These are phyloP conservation scores for Nebria salina DNA, from an alignment of 2,888 invertebrate genomes.

Conservation along the genomic window DNA sequence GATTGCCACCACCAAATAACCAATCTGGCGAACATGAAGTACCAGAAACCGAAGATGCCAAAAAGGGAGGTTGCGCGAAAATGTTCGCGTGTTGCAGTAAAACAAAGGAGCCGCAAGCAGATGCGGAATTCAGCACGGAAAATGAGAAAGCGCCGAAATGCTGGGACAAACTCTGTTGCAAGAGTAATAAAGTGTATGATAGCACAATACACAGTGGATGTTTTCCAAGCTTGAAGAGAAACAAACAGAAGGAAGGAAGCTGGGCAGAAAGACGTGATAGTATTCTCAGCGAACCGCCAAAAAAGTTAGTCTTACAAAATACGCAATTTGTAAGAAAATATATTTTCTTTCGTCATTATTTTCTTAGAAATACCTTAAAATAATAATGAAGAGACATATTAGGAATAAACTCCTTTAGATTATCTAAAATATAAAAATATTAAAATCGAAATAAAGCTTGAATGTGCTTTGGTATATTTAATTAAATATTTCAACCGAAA, in stretches of 20 bases:
- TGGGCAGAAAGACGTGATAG: conserved; percentile 68
- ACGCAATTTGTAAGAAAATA: too few species aligned
- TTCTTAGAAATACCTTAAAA: too few species aligned
- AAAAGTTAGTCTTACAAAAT: conserved; percentile 22
- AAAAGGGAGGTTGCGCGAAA: conserved; percentile 17
- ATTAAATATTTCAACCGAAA: too few species aligned
- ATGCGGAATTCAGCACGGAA: conserved; percentile 60
- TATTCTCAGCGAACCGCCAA: conserved; percentile 35
- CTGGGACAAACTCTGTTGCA: conserved; percentile 52
- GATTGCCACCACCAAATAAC: conserved; percentile 28
- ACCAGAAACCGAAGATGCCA: conserved; percentile 11
- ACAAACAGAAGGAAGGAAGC: conserved; percentile 61
- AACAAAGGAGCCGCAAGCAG: conserved; percentile 51
- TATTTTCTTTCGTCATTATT: too few species aligned
- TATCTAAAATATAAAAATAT: too few species aligned
- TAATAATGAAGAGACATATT: too few species aligned
- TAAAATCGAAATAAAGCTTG: too few species aligned
- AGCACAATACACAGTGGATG: conserved; percentile 59
- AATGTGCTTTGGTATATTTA: too few species aligned
- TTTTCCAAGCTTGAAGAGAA: conserved; percentile 57
- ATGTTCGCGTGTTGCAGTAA: conserved; percentile 50
- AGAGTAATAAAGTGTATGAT: conserved; percentile 57
- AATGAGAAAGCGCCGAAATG: conserved; percentile 55
- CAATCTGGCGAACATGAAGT: background rate
- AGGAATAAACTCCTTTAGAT: too few species aligned